These are phyloP conservation scores for Dromococcyx pavoninus DNA, from an alignment of 2,797 vertebrate genomes.

Conservation along the genomic window DNA sequence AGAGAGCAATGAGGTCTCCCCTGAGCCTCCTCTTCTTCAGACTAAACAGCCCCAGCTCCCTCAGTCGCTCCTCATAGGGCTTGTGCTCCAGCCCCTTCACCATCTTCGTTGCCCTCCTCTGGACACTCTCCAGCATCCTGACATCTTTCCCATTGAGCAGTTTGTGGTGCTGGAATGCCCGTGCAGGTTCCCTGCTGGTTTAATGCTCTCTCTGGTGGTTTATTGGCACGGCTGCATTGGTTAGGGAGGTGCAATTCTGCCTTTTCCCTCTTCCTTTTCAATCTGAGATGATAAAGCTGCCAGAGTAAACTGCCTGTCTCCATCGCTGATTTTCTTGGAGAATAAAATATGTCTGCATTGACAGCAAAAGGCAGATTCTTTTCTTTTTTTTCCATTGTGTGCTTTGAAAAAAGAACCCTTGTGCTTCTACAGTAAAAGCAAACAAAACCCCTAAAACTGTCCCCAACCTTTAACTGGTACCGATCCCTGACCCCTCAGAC, in stretches of 20 bases:
- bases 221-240: not conserved
- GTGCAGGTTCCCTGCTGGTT: not conserved
- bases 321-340: conserved; percentile 41
- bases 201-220: not conserved
- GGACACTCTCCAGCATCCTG: no score
- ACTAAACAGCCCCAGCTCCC: no score
- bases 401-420: not conserved
- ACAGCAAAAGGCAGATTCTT: not conserved
- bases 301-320: not conserved
- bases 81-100: no score
- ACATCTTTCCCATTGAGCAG: no score
- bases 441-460: not conserved
- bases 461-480: not conserved
- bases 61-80: no score
- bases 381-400: not conserved
- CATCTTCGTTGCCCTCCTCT: no score
- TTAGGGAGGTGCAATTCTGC: not conserved
- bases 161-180: not conserved
- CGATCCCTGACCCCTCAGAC: not conserved
- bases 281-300: not conserved
- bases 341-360: not conserved
- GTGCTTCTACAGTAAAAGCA: not conserved
- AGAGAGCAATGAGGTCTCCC: no score
- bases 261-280: not conserved
- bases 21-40: no score